Base-by-base conservation (phyloP, 2,797 vertebrate genomes). In the Sitta carolinensis region DNA sequence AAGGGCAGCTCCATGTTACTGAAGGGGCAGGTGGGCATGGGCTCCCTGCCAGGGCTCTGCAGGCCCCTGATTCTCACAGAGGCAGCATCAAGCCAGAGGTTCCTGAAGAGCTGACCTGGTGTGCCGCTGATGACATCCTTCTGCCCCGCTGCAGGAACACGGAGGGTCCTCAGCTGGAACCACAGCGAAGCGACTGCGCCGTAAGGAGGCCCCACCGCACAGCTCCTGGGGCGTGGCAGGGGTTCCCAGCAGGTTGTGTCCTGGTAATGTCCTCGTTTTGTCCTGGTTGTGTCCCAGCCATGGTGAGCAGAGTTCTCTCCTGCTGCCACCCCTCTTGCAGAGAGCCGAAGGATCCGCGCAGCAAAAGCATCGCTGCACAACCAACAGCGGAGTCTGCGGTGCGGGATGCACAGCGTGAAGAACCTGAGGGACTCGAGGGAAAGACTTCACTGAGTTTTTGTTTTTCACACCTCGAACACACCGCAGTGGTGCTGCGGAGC, bases 341-440 rank as follows among this genome's bases (percentile, higher is more conserved):
- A 42, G 59, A 40, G 87, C 80, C 63, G 6, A 54, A 89, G 89
- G 66, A 79, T 91, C 82, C 73, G 6, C 3, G 7, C 66, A 54
- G 5, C 43, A 89, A 89, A 90, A 91, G 92, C 83, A 32, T 54
- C 58, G 77, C 91, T 79, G 81, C 27, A 54, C 91, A 79, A 16
- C 2, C 0, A 89, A 9, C 83, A 34, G 84, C 11, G 87, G 77
- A 47, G 80, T 48, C 85, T 70, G 74, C 93, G n/a, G 74, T 34
- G 89, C 10, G 2, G 87, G 27, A 57, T 16, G 67, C 74, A 51
- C 74, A 40, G 87, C 45, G 20, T 14, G 8, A 50, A 13, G 80
- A 84, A 92, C 93, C 96, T 96, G 83, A 68, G 55, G 70, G 63
- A n/a, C 13, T 54, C 26, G 64, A 80, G 66, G 72, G 26, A 74